Conservation (phyloP, 2,113 vertebrate genomes). For the Hippocampus guttulatus region DNA sequence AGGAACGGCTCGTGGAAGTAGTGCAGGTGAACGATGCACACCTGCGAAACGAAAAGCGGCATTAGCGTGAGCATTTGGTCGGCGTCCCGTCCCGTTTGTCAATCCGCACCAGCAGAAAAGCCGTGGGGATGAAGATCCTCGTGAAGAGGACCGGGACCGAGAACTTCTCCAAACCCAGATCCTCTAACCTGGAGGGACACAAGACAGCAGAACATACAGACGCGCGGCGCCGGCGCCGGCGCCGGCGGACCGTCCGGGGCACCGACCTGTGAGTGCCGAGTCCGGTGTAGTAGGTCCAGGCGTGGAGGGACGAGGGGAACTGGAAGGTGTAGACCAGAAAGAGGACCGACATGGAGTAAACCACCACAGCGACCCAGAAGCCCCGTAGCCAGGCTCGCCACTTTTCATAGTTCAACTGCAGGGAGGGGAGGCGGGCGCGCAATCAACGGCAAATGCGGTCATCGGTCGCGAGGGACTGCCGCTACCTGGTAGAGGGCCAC, state of each 20-base stretch:
- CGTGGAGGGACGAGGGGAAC: constrained; percentile 83
- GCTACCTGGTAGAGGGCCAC: constrained; percentile 91
- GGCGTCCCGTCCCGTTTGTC: not conserved
- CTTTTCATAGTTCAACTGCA: constrained; percentile 90
- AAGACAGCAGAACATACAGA: not conserved
- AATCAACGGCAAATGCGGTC: not conserved
- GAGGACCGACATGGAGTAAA: constrained; percentile 93
- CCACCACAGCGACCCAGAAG: constrained; percentile 95
- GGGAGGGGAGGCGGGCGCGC: not conserved
- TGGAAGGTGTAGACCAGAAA: constrained; percentile 94
- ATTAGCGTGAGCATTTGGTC: not conserved
- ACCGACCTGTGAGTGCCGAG: constrained; percentile 66
- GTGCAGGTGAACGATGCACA: constrained; percentile 90
- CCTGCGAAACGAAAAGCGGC: constrained; percentile 30
- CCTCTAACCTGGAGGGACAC: constrained; percentile 73
- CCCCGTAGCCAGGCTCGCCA: constrained; percentile 89
- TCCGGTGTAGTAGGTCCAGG: constrained; percentile 91
- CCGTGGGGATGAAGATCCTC: constrained; percentile 89
- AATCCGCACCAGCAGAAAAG: constrained; percentile 78
- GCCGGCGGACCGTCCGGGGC: not conserved
- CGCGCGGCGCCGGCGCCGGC: too few species aligned
- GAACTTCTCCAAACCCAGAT: constrained; percentile 87
- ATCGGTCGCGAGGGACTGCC: not conserved
- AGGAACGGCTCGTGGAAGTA: constrained; percentile 92
- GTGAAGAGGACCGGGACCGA: constrained; percentile 85